Evolutionary conservation across 2,113 vertebrate species (phyloP).

Genomic region (Pelmatolapia mariae): DNA sequence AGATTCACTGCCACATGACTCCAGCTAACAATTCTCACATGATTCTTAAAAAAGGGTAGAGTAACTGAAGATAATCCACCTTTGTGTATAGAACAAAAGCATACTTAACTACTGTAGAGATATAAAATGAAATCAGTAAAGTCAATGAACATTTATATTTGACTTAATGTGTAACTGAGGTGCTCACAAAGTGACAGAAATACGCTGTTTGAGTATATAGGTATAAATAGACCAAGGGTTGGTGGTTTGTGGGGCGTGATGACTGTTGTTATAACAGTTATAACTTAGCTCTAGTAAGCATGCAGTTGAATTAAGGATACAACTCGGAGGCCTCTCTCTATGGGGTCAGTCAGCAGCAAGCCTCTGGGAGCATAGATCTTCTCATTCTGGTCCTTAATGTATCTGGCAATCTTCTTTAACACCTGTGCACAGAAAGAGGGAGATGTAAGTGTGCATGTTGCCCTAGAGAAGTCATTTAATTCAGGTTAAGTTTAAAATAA

Average conservation of each 20-base stretch:
- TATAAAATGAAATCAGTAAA: background rate
- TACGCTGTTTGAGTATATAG: background rate
- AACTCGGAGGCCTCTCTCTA: slow-evolving; percentile 93
- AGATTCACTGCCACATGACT: background rate
- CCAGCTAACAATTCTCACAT: background rate
- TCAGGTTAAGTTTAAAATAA: background rate
- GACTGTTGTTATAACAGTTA: background rate
- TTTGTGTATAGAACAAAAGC: background rate
- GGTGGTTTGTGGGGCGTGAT: background rate
- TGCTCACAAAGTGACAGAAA: background rate
- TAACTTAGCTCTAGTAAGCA: background rate
- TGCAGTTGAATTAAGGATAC: slow-evolving; percentile 80
- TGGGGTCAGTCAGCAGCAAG: slow-evolving; percentile 89
- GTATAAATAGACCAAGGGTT: background rate
- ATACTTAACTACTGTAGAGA: background rate
- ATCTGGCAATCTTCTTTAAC: slow-evolving; percentile 92
- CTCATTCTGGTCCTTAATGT: slow-evolving; percentile 97
- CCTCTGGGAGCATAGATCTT: slow-evolving; percentile 92
- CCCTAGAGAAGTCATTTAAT: background rate
- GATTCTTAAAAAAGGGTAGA: background rate
- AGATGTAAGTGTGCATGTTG: background rate
- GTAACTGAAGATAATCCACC: background rate
- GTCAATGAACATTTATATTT: background rate
- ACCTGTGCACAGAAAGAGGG: slow-evolving; percentile 67
- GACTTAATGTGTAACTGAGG: background rate